These are phyloP conservation scores for Albula glossodonta DNA, from an alignment of 2,113 vertebrate genomes.

Conservation along the genomic window DNA sequence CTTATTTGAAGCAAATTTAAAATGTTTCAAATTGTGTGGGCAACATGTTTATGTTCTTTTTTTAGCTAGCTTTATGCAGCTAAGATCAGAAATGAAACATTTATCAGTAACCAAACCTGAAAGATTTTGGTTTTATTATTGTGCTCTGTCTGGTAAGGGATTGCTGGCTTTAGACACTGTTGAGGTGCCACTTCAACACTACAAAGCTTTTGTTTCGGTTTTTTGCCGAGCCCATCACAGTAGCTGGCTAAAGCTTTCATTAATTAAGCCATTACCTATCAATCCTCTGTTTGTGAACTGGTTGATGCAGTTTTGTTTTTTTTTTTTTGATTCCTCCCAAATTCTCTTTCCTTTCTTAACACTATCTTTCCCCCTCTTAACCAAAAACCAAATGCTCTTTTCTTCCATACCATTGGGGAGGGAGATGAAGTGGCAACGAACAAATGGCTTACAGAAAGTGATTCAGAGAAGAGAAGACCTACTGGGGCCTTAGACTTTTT, in stretches of 20 bases:
- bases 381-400: not conserved
- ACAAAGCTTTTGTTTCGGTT: too few species aligned
- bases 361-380: not conserved
- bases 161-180: constrained; percentile 38
- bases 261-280: constrained; percentile 64
- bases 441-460: not conserved
- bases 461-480: not conserved
- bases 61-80: constrained; percentile 79
- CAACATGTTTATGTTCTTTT: constrained; percentile 72
- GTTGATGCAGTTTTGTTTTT: constrained; percentile 62
- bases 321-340: constrained; percentile 55
- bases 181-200: too few species aligned
- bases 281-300: constrained; percentile 66
- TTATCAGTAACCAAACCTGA: constrained; percentile 29
- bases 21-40: constrained; percentile 44
- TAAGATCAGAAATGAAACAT: constrained; percentile 82
- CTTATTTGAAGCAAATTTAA: not conserved
- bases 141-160: not conserved
- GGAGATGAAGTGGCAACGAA: not conserved
- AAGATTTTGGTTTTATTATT: constrained; percentile 42
- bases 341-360: not conserved
- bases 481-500: constrained; percentile 21
- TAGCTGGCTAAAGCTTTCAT: constrained; percentile 71
- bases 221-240: constrained; percentile 48
- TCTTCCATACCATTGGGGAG: not conserved